Conservation (phyloP, 92 coral and sea anemone genomes). For the Paragorgia papillata region DNA sequence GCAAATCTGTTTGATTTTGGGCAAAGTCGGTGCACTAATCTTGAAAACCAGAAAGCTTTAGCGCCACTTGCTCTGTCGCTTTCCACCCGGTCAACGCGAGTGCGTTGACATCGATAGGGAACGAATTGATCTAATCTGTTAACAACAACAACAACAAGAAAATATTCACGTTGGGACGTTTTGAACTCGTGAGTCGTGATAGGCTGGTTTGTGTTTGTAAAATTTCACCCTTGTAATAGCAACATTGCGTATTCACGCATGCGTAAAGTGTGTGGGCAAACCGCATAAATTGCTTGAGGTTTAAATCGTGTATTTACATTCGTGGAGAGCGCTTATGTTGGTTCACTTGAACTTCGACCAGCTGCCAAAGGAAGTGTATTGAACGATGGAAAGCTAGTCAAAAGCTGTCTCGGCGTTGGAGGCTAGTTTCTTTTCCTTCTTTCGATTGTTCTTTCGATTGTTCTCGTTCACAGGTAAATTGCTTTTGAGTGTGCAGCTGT, state of each 20-base stretch:
- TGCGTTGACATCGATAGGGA: background rate
- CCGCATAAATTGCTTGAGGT: constrained; percentile 46
- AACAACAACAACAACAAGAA: background rate
- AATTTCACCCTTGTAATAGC: background rate
- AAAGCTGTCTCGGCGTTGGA: background rate
- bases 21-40: background rate
- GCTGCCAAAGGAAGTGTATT: background rate
- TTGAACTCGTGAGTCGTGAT: background rate
- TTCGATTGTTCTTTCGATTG: background rate
- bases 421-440: background rate
- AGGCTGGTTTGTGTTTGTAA: background rate
- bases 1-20: background rate
- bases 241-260: background rate
- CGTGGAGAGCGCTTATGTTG: constrained; percentile 34
- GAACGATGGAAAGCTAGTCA: background rate
- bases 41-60: background rate
- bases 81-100: background rate
- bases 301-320: constrained; percentile 35
- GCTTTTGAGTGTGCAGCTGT: background rate
- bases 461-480: background rate
- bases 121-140: background rate
- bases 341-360: constrained; percentile 18
- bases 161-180: background rate
- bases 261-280: background rate
- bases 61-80: background rate